These are phyloP conservation scores for Lepidothrix coronata DNA, from an alignment of 2,113 vertebrate genomes.

Conservation along the genomic window DNA sequence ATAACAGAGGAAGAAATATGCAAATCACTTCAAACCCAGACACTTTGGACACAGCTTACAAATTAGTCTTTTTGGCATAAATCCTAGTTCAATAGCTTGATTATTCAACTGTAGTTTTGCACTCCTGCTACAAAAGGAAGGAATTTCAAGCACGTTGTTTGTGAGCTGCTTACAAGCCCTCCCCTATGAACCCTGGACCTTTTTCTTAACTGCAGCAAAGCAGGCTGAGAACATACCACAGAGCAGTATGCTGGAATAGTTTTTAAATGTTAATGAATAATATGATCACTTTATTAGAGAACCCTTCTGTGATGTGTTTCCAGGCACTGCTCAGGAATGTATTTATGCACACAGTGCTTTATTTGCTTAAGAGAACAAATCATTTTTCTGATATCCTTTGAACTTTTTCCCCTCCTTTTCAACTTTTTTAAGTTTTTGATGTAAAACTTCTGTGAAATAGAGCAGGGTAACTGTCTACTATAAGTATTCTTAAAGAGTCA, in stretches of 20 bases:
- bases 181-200: conserved; percentile 57
- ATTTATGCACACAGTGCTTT: conserved; percentile 20
- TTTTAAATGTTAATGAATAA: conserved; percentile 65
- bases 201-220: conserved; percentile 25
- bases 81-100: conserved; percentile 67
- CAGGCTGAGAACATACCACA: conserved; percentile 15
- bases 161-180: conserved; percentile 65
- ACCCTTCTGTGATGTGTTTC: conserved; percentile 52
- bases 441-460: background rate
- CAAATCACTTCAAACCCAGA: conserved; percentile 66
- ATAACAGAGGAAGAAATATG: conserved; percentile 61
- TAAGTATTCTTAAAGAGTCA: background rate
- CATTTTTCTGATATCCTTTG: conserved; percentile 15
- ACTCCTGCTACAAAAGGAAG: conserved; percentile 61
- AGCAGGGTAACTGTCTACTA: background rate
- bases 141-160: conserved; percentile 67
- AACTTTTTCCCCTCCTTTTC: background rate
- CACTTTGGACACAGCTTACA: conserved; percentile 62
- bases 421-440: background rate
- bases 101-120: conserved; percentile 70
- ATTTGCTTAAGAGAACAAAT: conserved; percentile 34
- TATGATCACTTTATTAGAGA: conserved; percentile 54
- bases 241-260: background rate
- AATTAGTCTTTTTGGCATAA: conserved; percentile 68
- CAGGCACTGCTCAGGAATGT: conserved; percentile 48